Evolutionary conservation across 2,113 vertebrate genomes (phyloP), one percentile per base, ranked within the genome.

Genomic region (Smithornis capensis): DNA sequence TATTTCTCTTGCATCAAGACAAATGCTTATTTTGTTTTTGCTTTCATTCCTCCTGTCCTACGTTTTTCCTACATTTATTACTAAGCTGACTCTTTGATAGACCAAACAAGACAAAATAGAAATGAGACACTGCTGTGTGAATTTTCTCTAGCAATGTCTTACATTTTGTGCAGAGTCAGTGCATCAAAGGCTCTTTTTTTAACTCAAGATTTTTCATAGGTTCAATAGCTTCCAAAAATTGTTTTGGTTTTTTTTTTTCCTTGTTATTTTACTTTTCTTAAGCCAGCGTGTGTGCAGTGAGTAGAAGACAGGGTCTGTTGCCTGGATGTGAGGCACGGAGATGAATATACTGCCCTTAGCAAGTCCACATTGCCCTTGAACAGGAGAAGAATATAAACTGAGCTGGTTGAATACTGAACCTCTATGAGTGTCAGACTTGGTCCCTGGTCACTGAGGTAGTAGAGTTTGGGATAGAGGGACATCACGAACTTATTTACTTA

Each of bases 381-480:
- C 3, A 74, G 19, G 12, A 87, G 14, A 7, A 69, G 50, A 77
- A 74, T 3, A 77, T n/a, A 40, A 6, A 6, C 29, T 60, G 64
- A 78, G 21, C 15, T 81, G 73, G 35, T 27, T 65, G 42, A 65
- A 44, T 18, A 33, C 40, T 52, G 63, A 60, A 64, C 6, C 8
- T 29, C 37, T 50, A 3, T 50, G 33, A 65, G 5, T 56, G 15
- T 21, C 63, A 77, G 59, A 47, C 9, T n/a, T n/a, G n/a, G n/a
- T n/a, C n/a, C n/a, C 16, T 33, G 11, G 17, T 8, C 37, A 64
- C 19, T 45, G 45, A 78, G 21, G 12, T 55, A 28, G 42, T 3
- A 44, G 3, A 52, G 6, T 6, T 6, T 6, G 1, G 1, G 9
- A 21, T 1, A 80, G 11, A 9, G 11, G 1, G 12, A 6, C 8